These are phyloP conservation scores for Solenodon paradoxus DNA, from an alignment of 2,113 vertebrate species.

Conservation along the genomic window DNA sequence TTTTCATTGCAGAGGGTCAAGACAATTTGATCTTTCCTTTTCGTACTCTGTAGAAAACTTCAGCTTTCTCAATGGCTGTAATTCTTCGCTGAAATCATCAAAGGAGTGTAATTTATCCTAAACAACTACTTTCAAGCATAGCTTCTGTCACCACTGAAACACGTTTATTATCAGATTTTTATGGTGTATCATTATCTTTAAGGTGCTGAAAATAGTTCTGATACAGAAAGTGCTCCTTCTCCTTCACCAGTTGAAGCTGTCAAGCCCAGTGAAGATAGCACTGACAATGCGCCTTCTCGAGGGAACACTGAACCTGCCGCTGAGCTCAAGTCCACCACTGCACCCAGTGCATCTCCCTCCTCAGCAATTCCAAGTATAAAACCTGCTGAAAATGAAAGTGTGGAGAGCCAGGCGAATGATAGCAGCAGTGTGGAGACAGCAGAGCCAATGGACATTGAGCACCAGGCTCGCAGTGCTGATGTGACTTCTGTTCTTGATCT, in stretches of 20 bases:
- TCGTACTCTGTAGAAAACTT: neutral
- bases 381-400: conserved; percentile 82
- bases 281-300: conserved; percentile 80
- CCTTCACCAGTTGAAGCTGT: conserved; percentile 91
- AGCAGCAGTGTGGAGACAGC: conserved; percentile 86
- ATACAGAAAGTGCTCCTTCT: conserved; percentile 98
- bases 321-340: conserved; percentile 79
- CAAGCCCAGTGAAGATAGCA: conserved; percentile 87
- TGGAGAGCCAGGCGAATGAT: conserved; percentile 87
- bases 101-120: conserved; percentile 17
- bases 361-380: conserved; percentile 76
- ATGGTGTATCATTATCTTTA: conserved; percentile 72
- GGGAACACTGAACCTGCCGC: conserved; percentile 72
- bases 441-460: conserved; percentile 86
- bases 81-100: neutral
- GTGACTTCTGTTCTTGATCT: conserved; percentile 80
- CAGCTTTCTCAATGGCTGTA: neutral
- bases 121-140: conserved; percentile 45
- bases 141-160: conserved; percentile 59
- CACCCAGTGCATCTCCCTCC: conserved; percentile 74
- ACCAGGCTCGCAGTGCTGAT: conserved; percentile 79
- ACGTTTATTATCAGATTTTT: conserved; percentile 73
- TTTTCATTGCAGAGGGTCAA: conserved; percentile 24
- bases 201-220: conserved; percentile 98
- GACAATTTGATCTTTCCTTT: conserved; percentile 26